Conservation (phyloP, 2,888 invertebrate genomes). For the Clanis bilineata region DNA sequence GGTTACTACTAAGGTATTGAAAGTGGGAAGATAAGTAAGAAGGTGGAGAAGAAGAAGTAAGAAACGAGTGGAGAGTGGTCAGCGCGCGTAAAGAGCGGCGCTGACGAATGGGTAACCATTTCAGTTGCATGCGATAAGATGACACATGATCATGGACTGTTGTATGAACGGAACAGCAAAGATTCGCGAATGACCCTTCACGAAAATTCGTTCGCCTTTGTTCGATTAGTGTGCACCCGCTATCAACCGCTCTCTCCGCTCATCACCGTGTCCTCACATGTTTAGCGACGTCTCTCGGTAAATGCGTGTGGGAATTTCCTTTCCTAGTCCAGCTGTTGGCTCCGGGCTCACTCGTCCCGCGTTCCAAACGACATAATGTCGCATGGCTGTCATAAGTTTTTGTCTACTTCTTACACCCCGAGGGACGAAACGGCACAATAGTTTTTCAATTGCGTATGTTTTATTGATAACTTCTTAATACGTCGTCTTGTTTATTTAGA, state of each 20-base stretch:
- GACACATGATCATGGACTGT: too few species aligned
- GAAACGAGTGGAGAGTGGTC: too few species aligned
- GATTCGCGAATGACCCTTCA: too few species aligned
- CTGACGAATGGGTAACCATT: too few species aligned
- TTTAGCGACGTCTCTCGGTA: conserved; percentile 42
- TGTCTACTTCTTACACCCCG: conserved; percentile 4
- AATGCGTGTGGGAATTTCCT: conserved; percentile 56
- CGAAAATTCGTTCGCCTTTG: too few species aligned
- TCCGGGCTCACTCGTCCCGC: conserved; percentile 1
- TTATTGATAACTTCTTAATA: not conserved
- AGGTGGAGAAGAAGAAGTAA: too few species aligned
- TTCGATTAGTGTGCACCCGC: too few species aligned
- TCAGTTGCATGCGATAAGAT: too few species aligned
- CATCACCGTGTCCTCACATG: conserved; percentile 30
- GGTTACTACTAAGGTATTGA: too few species aligned
- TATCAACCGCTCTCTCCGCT: conserved; percentile 25
- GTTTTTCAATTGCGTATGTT: conserved; percentile 20
- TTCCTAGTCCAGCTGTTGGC: conserved; percentile 42
- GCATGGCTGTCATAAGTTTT: conserved; percentile 24
- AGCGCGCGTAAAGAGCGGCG: too few species aligned
- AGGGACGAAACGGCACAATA: conserved; percentile 18
- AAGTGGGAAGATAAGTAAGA: too few species aligned
- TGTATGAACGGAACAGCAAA: too few species aligned
- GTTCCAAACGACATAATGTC: conserved; percentile 7
- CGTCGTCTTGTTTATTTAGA: not conserved